phyloP scores from a whole-genome alignment of 2,888 invertebrate genomes.

The Stenotaenia linearis region DNA sequence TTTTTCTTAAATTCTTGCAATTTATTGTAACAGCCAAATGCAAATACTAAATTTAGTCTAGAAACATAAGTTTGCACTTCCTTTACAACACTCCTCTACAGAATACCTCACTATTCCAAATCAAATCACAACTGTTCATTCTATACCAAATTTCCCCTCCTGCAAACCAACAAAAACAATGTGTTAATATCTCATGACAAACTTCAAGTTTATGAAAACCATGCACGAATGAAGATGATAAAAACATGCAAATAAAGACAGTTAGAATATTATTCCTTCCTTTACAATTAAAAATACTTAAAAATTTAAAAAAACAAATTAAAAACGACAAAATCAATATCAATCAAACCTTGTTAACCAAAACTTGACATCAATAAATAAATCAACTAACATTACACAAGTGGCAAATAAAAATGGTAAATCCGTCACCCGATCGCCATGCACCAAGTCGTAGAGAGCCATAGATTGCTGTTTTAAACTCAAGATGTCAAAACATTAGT shows the following conservation, averaged over 20 bases:
- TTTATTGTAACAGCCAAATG: too few relatives aligned
- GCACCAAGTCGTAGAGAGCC: slow-evolving; percentile 4
- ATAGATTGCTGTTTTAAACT: background rate
- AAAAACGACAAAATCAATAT: background rate
- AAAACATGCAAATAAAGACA: slow-evolving; percentile 3
- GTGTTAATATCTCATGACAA: too few relatives aligned
- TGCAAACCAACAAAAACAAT: too few relatives aligned
- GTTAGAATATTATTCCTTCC: background rate
- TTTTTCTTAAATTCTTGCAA: too few relatives aligned
- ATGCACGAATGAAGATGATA: background rate
- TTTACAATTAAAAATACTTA: background rate
- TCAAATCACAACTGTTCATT: too few relatives aligned
- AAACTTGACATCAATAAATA: background rate
- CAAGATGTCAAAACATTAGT: slow-evolving; percentile 13
- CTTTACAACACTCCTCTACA: too few relatives aligned
- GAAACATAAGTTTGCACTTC: too few relatives aligned
- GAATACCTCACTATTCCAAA: too few relatives aligned
- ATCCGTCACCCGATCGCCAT: slow-evolving; percentile 11
- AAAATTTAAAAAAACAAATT: too few relatives aligned
- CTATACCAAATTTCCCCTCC: too few relatives aligned
- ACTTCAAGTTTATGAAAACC: background rate
- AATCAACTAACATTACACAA: background rate
- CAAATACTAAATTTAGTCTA: too few relatives aligned
- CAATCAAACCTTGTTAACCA: background rate
- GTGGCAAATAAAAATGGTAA: background rate